Percentiles rank a stretch among this genome's conserved stretches.
phyloP scores from a whole-genome alignment of 2,888 invertebrate genomes.

The Pharmacophagus antenor region DNA sequence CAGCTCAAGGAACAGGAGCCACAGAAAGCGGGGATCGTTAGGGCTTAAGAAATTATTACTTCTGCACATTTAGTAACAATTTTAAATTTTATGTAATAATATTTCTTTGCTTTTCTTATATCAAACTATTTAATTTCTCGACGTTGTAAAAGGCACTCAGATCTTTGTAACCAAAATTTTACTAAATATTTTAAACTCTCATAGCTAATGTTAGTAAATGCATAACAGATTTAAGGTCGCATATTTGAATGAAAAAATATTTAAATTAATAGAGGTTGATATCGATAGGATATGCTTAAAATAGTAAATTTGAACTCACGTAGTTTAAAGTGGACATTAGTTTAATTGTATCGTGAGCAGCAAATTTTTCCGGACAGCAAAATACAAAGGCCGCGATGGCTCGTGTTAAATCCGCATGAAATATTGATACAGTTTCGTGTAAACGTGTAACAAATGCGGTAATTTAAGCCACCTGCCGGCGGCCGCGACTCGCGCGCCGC shows the following conservation, averaged over 20 bases:
- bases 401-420: conserved; percentile 79
- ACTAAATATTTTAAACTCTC: no score
- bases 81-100: neutral
- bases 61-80: conserved; percentile 1
- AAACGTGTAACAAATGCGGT: conserved; percentile 81
- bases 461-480: conserved; percentile 76
- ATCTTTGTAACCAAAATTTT: no score
- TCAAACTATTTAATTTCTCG: neutral
- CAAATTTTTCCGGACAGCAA: conserved; percentile 64
- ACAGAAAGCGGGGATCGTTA: conserved; percentile 14
- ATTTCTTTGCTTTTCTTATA: neutral
- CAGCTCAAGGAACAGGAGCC: conserved; percentile 15
- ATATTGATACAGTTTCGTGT: conserved; percentile 81
- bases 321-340: conserved; percentile 3
- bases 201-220: no score
- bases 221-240: no score
- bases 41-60: conserved; percentile 22
- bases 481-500: conserved; percentile 53
- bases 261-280: neutral
- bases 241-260: no score
- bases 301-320: neutral
- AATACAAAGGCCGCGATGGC: conserved; percentile 72
- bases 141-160: neutral
- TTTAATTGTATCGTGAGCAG: conserved; percentile 24
- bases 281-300: neutral